Evolutionary conservation across 1,140 invertebrate species (phyloP).

Genomic region (Drosophila obscura): DNA sequence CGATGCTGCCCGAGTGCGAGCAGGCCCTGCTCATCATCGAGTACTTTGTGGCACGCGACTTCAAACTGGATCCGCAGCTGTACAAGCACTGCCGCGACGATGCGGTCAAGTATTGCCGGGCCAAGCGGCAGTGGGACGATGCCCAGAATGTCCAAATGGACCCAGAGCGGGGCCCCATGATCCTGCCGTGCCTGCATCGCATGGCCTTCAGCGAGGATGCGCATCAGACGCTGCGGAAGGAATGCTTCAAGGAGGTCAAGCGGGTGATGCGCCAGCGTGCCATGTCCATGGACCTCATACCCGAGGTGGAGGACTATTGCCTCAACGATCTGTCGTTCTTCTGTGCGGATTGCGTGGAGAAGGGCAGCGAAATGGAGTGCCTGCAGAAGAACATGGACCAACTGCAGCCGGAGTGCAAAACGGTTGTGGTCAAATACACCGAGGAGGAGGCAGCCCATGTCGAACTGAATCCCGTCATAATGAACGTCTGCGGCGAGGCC

Average conservation of each 20-base stretch:
- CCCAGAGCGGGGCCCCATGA: slow-evolving; percentile 89
- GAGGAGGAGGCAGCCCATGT: slow-evolving; percentile 94
- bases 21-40: slow-evolving; percentile 96
- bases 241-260: slow-evolving; percentile 90
- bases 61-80: slow-evolving; percentile 94
- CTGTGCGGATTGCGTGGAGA: slow-evolving; percentile 93
- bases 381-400: slow-evolving; percentile 95
- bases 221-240: slow-evolving; percentile 86
- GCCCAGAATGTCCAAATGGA: slow-evolving; percentile 87
- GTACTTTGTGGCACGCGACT: slow-evolving; percentile 98
- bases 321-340: slow-evolving; percentile 92
- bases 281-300: slow-evolving; percentile 95
- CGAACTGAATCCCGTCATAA: slow-evolving; percentile 94
- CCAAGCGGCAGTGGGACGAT: slow-evolving; percentile 91
- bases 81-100: slow-evolving; percentile 94
- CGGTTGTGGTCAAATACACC: slow-evolving; percentile 93
- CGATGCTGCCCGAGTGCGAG: slow-evolving; percentile 96
- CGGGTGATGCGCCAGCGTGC: slow-evolving; percentile 96
- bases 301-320: slow-evolving; percentile 96
- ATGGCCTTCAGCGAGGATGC: slow-evolving; percentile 91
- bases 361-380: slow-evolving; percentile 95
- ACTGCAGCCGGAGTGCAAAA: slow-evolving; percentile 78
- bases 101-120: slow-evolving; percentile 92
- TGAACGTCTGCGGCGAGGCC: slow-evolving; percentile 91
- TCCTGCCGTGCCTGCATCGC: slow-evolving; percentile 96